phyloP scores from a whole-genome alignment of 2,888 invertebrate species.

The Pheosia tremula region DNA sequence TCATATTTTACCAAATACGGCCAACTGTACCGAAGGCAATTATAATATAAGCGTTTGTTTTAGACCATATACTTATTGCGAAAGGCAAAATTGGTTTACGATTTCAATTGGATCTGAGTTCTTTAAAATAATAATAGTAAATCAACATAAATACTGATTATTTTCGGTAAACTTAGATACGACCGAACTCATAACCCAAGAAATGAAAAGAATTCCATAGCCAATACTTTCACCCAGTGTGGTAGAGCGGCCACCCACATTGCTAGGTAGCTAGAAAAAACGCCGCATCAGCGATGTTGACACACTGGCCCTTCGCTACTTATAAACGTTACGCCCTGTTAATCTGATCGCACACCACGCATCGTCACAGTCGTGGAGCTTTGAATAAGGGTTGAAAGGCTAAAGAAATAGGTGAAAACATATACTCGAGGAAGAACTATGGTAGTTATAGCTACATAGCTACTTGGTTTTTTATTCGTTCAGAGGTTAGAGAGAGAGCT shows the following conservation, averaged over 20 bases:
- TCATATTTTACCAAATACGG: no score
- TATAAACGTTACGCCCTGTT: conserved; percentile 69
- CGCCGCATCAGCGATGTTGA: conserved; percentile 72
- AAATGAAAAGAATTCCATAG: not conserved
- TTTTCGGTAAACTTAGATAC: no score
- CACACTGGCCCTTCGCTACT: conserved; percentile 62
- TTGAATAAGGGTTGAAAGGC: conserved; percentile 5
- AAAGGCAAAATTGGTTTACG: no score
- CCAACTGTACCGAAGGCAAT: no score
- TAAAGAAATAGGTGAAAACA: not conserved
- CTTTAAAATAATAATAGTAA: no score
- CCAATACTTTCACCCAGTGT: conserved; percentile 3
- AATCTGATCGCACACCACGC: conserved; percentile 53
- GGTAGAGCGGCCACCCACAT: conserved; percentile 69
- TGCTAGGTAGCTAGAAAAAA: conserved; percentile 48
- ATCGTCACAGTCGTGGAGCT: conserved; percentile 12
- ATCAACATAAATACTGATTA: no score
- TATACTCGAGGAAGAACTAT: not conserved
- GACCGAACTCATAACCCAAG: not conserved
- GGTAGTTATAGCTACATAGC: no score
- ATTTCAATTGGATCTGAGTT: no score
- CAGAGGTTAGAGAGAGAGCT: no score
- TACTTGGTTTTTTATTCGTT: no score
- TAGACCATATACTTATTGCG: no score
- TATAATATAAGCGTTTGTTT: no score